A percentile compares a stretch with the other conserved stretches of the same genome.
These are phyloP conservation scores for Frankliniella intonsa DNA, from an alignment of 2,888 invertebrate species.

Conservation along the genomic window DNA sequence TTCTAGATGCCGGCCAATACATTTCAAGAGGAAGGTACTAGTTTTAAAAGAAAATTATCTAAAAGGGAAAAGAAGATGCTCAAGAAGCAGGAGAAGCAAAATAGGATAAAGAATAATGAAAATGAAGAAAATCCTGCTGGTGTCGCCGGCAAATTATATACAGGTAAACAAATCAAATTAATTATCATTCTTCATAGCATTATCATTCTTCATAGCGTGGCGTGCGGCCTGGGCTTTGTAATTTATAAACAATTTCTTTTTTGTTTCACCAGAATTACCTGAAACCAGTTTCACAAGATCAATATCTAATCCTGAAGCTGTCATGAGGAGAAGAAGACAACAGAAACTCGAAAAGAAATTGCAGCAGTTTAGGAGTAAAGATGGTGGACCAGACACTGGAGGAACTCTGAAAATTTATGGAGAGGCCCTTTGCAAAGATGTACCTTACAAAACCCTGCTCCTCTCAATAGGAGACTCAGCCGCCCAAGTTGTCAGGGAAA, in stretches of 20 bases:
- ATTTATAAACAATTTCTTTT: conserved; percentile 1
- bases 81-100: conserved; percentile 88
- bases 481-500: conserved; percentile 88
- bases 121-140: conserved; percentile 64
- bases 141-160: conserved; percentile 88
- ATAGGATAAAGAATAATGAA: conserved; percentile 64
- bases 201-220: neutral
- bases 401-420: conserved; percentile 94
- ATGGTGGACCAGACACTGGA: conserved; percentile 91
- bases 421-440: conserved; percentile 89
- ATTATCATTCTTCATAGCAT: neutral
- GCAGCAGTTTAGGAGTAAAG: conserved; percentile 91
- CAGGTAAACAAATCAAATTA: conserved; percentile 53
- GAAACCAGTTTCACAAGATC: conserved; percentile 98
- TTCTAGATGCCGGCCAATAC: conserved; percentile 59
- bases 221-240: conserved; percentile 22
- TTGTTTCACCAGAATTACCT: conserved; percentile 69
- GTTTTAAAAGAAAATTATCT: conserved; percentile 89
- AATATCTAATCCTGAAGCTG: conserved; percentile 99
- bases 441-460: conserved; percentile 96
- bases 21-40: conserved; percentile 69
- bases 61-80: conserved; percentile 97
- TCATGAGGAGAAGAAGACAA: conserved; percentile 93
- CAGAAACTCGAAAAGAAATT: conserved; percentile 95
- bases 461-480: conserved; percentile 91